Base-by-base conservation (phyloP, 2,888 invertebrate species). In the Chaetoderma sp. region DNA sequence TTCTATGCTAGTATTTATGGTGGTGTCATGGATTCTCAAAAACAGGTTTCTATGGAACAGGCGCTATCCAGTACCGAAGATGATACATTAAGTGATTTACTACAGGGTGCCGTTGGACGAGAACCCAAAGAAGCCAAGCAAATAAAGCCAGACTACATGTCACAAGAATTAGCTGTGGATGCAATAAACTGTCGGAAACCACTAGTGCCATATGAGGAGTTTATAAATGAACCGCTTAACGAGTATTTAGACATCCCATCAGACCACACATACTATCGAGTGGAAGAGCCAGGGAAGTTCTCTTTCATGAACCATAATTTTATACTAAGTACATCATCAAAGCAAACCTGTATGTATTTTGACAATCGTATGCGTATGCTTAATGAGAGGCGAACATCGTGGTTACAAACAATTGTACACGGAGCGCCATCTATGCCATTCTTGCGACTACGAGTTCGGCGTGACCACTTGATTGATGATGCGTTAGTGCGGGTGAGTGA, bases 351-450 rank as follows among this genome's bases (percentile, higher is more conserved):
- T 0, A 88, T 97, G 70, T 96, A 95, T 88, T 96, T 94, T 85
- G 97, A 97, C 88, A 96, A 95, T 87, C 91, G 96, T 63, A 94
- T 97, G 86, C 90, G 95, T 61, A 97, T 97, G 97, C 94, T 94
- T 87, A 94, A 93, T 68, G 96, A 96, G 87, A 89, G 96, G 55
- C 90, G 96, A 73, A 91, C 94, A 82, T 94, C 95, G 79, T 89
- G 95, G 76, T 89, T 95, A 75, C 93, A 95, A 80, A 92, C 93
- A 21, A 91, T 94, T 47, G 92, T 94, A 59, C 85, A 86, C 65
- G 95, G 95, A 18, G 93, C 93, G 60, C 91, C 93, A 52, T 78
- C 81, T 1, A 81, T 81, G 73, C 86, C 86, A n/a, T 86, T 94
- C 88, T 90, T 97, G 42, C 89, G 93, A 80, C 89, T 97, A 61